Evolutionary conservation across 53 echinoderm and acorn worm species (phyloP).

Genomic region (Echinometra lucunter): DNA sequence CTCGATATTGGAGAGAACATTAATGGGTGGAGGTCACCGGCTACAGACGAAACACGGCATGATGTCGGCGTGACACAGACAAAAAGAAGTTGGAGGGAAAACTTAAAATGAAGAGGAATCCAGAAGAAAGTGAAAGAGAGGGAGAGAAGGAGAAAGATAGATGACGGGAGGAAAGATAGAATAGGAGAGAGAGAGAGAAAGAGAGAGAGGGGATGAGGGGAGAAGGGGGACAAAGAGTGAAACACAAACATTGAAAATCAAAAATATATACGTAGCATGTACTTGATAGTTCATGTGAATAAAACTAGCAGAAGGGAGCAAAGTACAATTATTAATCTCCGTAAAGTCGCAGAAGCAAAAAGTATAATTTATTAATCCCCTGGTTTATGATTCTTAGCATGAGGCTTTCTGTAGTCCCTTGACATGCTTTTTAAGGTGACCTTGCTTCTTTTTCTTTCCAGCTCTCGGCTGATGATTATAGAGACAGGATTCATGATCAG

Average conservation of each 20-base stretch:
- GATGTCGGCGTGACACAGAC: not conserved
- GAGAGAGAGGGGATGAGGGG: too few relatives aligned
- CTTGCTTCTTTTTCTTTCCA: not conserved
- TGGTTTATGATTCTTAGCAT: not conserved
- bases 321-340: not conserved
- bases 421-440: not conserved
- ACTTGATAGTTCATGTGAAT: too few relatives aligned
- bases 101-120: not conserved
- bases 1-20: not conserved
- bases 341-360: not conserved
- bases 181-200: not conserved
- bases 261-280: too few relatives aligned
- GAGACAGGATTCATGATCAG: not conserved
- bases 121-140: not conserved
- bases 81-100: not conserved
- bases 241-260: too few relatives aligned
- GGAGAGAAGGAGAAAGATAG: not conserved
- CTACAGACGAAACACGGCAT: not conserved
- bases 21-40: conserved; percentile 4
- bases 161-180: not conserved
- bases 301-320: too few relatives aligned
- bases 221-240: too few relatives aligned
- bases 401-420: not conserved
- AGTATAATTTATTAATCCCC: not conserved
- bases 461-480: not conserved